phyloP scores from a whole-genome alignment of 2,888 invertebrate species.

The Mesorhabditis sp. region DNA sequence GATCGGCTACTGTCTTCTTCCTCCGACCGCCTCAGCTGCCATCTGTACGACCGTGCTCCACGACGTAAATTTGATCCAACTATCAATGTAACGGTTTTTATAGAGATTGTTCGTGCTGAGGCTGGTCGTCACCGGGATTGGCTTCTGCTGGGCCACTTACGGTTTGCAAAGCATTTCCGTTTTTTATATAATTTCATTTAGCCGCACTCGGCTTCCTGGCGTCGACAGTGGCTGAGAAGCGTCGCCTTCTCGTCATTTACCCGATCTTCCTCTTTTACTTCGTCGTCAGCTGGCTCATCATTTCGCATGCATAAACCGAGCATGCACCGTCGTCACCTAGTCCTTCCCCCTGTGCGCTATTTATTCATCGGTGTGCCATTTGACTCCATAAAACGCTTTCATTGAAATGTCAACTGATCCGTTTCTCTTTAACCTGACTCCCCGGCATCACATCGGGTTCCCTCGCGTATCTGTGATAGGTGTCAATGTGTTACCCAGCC shows the following conservation, averaged over 20 bases:
- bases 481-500: no score
- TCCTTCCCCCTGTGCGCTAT: no score
- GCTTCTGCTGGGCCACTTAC: constrained; percentile 92
- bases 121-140: constrained; percentile 75
- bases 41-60: neutral
- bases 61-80: neutral
- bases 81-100: neutral
- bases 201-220: constrained; percentile 91
- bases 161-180: constrained; percentile 63
- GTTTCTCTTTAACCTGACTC: no score
- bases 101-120: constrained; percentile 58
- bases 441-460: no score
- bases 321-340: neutral
- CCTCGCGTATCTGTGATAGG: no score
- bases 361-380: no score
- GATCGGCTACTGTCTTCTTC: constrained; percentile 90
- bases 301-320: constrained; percentile 46
- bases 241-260: constrained; percentile 87
- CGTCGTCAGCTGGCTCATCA: constrained; percentile 69
- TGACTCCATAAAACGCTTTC: no score
- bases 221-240: constrained; percentile 83
- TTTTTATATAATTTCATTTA: constrained; percentile 65
- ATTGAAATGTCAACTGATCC: no score
- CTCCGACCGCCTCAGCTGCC: constrained; percentile 79
- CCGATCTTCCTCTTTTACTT: constrained; percentile 96